phyloP scores from a whole-genome alignment of 2,888 invertebrate genomes.

The Nomada ferruginata region DNA sequence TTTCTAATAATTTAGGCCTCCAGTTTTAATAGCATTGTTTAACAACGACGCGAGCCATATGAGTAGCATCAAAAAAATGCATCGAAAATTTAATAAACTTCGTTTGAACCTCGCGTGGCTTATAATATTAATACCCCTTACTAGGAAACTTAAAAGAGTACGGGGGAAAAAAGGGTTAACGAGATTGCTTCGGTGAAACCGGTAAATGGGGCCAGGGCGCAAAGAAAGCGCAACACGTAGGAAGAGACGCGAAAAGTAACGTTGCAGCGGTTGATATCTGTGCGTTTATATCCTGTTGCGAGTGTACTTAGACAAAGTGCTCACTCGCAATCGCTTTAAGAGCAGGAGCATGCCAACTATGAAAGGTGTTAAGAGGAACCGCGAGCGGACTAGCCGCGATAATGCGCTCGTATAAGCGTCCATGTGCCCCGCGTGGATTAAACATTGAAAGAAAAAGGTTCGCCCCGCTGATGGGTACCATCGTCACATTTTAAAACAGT shows the following conservation, averaged over 20 bases:
- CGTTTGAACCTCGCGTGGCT: no score
- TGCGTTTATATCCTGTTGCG: constrained; percentile 73
- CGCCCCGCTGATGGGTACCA: constrained; percentile 41
- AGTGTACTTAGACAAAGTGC: constrained; percentile 79
- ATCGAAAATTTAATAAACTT: no score
- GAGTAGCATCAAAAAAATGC: background rate
- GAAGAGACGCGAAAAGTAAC: constrained; percentile 22
- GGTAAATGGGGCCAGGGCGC: constrained; percentile 51
- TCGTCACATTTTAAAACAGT: constrained; percentile 62
- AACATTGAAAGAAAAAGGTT: constrained; percentile 51
- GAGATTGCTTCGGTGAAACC: constrained; percentile 34
- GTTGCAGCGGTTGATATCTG: constrained; percentile 71
- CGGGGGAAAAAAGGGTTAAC: constrained; percentile 11
- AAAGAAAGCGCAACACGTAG: constrained; percentile 33
- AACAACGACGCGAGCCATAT: background rate
- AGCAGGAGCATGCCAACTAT: constrained; percentile 75
- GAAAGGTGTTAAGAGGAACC: constrained; percentile 75
- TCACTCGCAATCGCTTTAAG: constrained; percentile 76
- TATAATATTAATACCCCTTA: background rate
- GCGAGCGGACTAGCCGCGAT: constrained; percentile 74
- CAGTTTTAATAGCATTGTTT: background rate
- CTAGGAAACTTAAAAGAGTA: background rate
- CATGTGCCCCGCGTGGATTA: constrained; percentile 57
- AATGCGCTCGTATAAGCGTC: constrained; percentile 72
- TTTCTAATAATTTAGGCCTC: background rate